A percentile compares a stretch with the other conserved stretches of the same genome.
Evolutionary conservation across 2,797 vertebrate species (phyloP).

Genomic region (Pangasius larnaudii): DNA sequence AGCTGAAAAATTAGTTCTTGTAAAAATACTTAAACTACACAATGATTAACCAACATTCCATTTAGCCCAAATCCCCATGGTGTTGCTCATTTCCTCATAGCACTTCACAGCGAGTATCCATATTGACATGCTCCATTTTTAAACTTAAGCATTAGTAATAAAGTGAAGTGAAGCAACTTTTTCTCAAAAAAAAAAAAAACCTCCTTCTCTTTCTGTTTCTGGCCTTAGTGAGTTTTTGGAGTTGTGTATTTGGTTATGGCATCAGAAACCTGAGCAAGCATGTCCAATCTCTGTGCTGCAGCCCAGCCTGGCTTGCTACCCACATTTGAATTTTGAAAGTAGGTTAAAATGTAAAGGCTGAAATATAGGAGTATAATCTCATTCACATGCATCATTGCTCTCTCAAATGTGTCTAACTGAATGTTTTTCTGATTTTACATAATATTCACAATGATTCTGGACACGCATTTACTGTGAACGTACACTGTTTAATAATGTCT

Average conservation of each 20-base stretch:
- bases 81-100: conserved; percentile 2
- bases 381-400: neutral
- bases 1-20: conserved; percentile 9
- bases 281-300: conserved; percentile 34
- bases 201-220: neutral
- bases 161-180: conserved; percentile 7
- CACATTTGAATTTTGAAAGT: conserved; percentile 14
- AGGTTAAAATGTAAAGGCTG: conserved; percentile 27
- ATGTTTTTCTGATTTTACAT: neutral
- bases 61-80: neutral
- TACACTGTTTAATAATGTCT: neutral
- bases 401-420: neutral
- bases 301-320: conserved; percentile 8
- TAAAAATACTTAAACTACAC: neutral
- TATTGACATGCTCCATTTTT: neutral
- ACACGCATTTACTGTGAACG: neutral
- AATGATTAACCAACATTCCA: conserved; percentile 7
- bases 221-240: conserved; percentile 11
- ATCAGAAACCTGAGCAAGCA: conserved; percentile 41
- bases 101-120: neutral
- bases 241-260: conserved; percentile 41
- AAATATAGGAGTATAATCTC: conserved; percentile 19
- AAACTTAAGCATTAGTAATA: neutral
- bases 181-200: conserved; percentile 11
- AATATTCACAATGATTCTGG: neutral